Conservation (phyloP, 2,113 vertebrate species). For the Labeo catla region DNA sequence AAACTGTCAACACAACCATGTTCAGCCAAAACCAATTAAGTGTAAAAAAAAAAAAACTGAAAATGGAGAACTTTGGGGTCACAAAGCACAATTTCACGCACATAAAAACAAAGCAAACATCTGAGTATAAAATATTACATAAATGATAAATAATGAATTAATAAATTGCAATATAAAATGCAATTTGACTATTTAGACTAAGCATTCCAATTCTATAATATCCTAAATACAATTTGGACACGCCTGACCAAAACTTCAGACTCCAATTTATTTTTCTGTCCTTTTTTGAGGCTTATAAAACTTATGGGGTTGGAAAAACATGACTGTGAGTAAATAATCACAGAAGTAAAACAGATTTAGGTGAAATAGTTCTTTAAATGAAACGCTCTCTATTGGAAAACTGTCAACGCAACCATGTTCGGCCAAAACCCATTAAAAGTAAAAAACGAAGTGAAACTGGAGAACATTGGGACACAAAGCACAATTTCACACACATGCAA, state of each 20-base stretch:
- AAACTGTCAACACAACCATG: background rate
- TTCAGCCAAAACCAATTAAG: background rate
- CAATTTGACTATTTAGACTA: background rate
- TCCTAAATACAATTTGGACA: background rate
- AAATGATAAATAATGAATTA: background rate
- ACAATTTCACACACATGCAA: background rate
- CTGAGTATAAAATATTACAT: background rate
- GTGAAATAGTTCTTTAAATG: background rate
- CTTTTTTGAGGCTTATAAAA: no score
- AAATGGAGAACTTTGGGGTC: background rate
- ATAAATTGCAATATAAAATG: background rate
- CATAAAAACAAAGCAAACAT: background rate
- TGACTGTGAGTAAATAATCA: background rate
- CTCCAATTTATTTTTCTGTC: no score
- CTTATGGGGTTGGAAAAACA: background rate
- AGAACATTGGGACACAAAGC: background rate
- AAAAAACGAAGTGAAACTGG: background rate
- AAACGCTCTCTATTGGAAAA: background rate
- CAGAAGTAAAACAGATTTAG: background rate
- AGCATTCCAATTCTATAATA: background rate
- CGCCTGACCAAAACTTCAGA: background rate
- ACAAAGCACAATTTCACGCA: background rate
- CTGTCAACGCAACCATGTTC: background rate
- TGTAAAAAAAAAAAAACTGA: background rate
- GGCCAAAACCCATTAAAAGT: background rate